phyloP scores from a whole-genome alignment of 64 coral and sea anemone species.

The Astreopora myriophthalma region DNA sequence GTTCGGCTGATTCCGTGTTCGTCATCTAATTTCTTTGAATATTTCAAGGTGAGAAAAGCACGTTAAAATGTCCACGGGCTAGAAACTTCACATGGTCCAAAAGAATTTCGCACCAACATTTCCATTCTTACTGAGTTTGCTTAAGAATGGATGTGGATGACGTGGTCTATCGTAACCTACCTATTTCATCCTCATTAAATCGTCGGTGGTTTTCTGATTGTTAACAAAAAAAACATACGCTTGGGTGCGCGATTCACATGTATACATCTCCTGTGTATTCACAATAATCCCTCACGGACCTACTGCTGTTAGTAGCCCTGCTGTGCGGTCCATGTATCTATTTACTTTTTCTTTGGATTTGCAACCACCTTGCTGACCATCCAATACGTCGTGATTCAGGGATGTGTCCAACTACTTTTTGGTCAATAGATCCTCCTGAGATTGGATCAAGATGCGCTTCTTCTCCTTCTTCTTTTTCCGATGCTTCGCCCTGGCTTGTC shows the following conservation, averaged over 20 bases:
- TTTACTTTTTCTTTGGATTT: slow-evolving; percentile 34
- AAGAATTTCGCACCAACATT: no score
- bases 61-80: no score
- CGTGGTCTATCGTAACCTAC: no score
- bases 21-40: no score
- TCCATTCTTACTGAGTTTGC: no score
- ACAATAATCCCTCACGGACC: slow-evolving; percentile 48
- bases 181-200: not conserved
- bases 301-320: slow-evolving; percentile 23
- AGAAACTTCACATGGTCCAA: no score
- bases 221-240: slow-evolving; percentile 64
- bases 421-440: not conserved
- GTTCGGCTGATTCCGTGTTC: no score
- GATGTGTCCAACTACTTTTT: not conserved
- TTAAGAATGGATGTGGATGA: no score
- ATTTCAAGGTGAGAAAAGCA: no score
- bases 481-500: not conserved
- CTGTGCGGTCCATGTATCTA: slow-evolving; percentile 2
- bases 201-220: not conserved
- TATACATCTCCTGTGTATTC: slow-evolving; percentile 67
- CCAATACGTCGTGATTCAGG: not conserved
- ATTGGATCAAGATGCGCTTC: not conserved
- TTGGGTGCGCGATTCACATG: slow-evolving; percentile 68
- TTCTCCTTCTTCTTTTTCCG: not conserved
- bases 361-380: not conserved